phyloP scores from a whole-genome alignment of 2,888 invertebrate species.

The Junonia oenone region DNA sequence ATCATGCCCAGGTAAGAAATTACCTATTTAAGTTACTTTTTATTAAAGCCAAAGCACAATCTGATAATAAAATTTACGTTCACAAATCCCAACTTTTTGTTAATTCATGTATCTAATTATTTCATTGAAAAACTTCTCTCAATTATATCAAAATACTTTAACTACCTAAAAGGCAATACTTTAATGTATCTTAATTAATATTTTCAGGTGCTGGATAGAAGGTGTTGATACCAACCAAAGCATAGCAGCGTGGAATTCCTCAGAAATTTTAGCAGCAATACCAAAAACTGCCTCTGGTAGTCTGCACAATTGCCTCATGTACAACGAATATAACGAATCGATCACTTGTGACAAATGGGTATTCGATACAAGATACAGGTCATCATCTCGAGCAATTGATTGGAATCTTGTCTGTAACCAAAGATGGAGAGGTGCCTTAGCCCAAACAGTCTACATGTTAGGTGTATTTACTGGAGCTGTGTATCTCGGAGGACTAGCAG shows the following conservation, averaged over 20 bases:
- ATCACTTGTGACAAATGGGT: constrained; percentile 78
- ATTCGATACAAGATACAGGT: constrained; percentile 86
- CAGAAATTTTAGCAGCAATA: constrained; percentile 76
- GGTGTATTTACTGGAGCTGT: constrained; percentile 92
- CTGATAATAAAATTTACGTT: too few relatives aligned
- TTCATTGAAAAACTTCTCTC: too few relatives aligned
- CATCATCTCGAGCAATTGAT: constrained; percentile 87
- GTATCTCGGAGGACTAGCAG: constrained; percentile 88
- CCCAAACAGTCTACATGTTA: constrained; percentile 89
- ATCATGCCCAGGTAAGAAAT: neutral
- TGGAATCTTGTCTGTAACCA: constrained; percentile 90
- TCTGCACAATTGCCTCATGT: constrained; percentile 82
- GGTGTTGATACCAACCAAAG: constrained; percentile 80
- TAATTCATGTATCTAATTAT: too few relatives aligned
- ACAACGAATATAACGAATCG: constrained; percentile 52
- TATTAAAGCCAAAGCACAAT: neutral
- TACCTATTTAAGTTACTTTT: neutral
- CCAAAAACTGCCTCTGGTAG: constrained; percentile 74
- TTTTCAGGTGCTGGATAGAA: constrained; percentile 81
- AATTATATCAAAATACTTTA: too few relatives aligned
- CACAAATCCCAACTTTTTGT: too few relatives aligned
- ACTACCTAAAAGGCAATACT: too few relatives aligned
- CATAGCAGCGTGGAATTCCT: constrained; percentile 77
- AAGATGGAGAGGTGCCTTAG: constrained; percentile 89
- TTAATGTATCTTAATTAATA: too few relatives aligned